phyloP scores from a whole-genome alignment of 1,140 invertebrate genomes.

The Delia radicum region DNA sequence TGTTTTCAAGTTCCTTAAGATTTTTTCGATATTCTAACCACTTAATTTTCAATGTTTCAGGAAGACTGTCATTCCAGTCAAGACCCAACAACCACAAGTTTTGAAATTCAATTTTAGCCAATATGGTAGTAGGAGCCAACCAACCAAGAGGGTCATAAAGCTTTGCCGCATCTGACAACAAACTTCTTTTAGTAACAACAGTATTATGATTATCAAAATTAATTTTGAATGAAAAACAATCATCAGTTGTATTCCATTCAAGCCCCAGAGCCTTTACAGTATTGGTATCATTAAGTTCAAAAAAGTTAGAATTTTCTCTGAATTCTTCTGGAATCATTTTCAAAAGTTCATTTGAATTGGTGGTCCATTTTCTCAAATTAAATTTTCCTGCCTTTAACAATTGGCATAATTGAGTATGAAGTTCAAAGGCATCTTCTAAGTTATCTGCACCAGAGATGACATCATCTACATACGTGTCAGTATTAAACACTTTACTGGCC shows the following conservation, averaged over 20 bases:
- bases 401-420: slow-evolving; percentile 32
- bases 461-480: slow-evolving; percentile 56
- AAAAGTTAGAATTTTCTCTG: neutral
- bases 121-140: slow-evolving; percentile 47
- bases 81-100: neutral
- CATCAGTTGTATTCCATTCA: neutral
- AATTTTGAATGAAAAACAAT: slow-evolving; percentile 7
- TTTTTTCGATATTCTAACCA: too few species aligned
- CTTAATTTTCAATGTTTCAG: neutral
- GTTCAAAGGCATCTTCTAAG: slow-evolving; percentile 37
- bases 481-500: slow-evolving; percentile 35
- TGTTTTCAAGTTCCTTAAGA: neutral
- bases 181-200: slow-evolving; percentile 35
- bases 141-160: slow-evolving; percentile 51
- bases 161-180: slow-evolving; percentile 41
- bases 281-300: neutral
- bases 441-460: slow-evolving; percentile 46
- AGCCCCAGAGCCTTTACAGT: neutral
- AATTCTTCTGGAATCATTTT: neutral
- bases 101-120: slow-evolving; percentile 54
- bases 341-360: slow-evolving; percentile 27
- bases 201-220: neutral
- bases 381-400: slow-evolving; percentile 32
- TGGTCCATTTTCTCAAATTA: slow-evolving; percentile 39
- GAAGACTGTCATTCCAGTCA: slow-evolving; percentile 18